Conservation (phyloP, 1,140 invertebrate species). For the Drosophila melanica region DNA sequence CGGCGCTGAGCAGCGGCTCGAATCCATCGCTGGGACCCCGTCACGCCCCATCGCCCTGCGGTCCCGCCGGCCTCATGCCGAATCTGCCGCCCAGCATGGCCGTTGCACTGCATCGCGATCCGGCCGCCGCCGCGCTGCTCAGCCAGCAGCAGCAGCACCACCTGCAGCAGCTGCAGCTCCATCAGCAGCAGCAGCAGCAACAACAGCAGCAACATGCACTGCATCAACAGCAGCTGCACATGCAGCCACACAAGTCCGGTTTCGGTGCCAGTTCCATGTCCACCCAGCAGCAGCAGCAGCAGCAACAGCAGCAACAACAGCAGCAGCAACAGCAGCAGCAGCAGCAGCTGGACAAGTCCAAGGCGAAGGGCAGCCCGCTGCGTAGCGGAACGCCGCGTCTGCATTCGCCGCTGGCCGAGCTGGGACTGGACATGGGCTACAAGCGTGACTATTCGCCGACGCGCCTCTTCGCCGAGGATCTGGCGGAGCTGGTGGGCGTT, state of each 20-base stretch:
- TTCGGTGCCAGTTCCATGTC: conserved; percentile 71
- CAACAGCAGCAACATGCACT: conserved; percentile 79
- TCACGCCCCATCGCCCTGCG: conserved; percentile 79
- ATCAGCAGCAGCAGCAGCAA: conserved; percentile 81
- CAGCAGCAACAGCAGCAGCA: conserved; percentile 48
- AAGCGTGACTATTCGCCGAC: conserved; percentile 87
- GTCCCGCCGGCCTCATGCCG: conserved; percentile 68
- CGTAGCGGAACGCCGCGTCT: conserved; percentile 85
- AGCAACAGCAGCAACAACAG: too few species aligned
- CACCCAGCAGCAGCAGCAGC: conserved; percentile 33
- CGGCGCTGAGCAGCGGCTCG: conserved; percentile 74
- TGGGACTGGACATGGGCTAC: conserved; percentile 88
- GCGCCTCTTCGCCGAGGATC: conserved; percentile 87
- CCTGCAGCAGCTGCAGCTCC: conserved; percentile 56
- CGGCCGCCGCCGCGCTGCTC: conserved; percentile 84
- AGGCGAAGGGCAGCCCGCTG: conserved; percentile 85
- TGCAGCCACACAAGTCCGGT: conserved; percentile 58
- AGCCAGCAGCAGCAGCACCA: conserved; percentile 84
- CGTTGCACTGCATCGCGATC: conserved; percentile 71
- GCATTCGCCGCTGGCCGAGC: conserved; percentile 85
- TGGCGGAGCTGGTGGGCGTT: conserved; percentile 79
- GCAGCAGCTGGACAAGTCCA: conserved; percentile 39
- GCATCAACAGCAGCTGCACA: conserved; percentile 75
- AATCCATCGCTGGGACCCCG: conserved; percentile 58
- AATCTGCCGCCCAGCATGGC: conserved; percentile 82